phyloP scores from a whole-genome alignment of 2,888 invertebrate species.

The Noctua fimbriata region DNA sequence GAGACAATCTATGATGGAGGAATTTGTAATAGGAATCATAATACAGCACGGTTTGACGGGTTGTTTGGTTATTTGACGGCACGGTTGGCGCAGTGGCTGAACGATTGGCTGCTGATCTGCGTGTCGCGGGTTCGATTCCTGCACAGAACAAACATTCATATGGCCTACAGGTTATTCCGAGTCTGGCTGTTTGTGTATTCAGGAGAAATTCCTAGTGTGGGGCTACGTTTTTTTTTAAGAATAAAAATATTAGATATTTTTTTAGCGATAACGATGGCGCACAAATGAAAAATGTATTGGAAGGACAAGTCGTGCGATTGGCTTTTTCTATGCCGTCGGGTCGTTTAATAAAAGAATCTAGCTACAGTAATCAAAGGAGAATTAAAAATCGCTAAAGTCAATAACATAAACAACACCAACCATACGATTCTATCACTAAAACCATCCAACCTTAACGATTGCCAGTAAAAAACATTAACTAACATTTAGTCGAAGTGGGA shows the following conservation, averaged over 20 bases:
- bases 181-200: not conserved
- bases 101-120: not conserved
- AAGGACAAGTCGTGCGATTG: not conserved
- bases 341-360: not conserved
- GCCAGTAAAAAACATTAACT: slow-evolving; percentile 45
- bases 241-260: not conserved
- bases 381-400: slow-evolving; percentile 7
- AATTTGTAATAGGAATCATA: not conserved
- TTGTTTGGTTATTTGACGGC: too few relatives aligned
- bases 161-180: not conserved
- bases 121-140: not conserved
- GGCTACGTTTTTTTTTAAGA: too few relatives aligned
- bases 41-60: not conserved
- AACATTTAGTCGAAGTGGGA: slow-evolving; percentile 57
- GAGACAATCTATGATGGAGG: not conserved
- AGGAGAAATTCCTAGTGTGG: too few relatives aligned
- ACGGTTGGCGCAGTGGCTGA: too few relatives aligned
- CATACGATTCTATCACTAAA: slow-evolving; percentile 1
- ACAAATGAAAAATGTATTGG: not conserved
- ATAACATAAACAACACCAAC: not conserved
- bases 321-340: not conserved
- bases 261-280: not conserved
- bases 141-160: not conserved
- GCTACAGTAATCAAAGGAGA: not conserved
- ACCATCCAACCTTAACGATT: slow-evolving; percentile 8